Evolutionary conservation across 2,888 invertebrate genomes (phyloP), one percentile per base, ranked within the genome.

Genomic region (Scelioninae gen. 2): DNA sequence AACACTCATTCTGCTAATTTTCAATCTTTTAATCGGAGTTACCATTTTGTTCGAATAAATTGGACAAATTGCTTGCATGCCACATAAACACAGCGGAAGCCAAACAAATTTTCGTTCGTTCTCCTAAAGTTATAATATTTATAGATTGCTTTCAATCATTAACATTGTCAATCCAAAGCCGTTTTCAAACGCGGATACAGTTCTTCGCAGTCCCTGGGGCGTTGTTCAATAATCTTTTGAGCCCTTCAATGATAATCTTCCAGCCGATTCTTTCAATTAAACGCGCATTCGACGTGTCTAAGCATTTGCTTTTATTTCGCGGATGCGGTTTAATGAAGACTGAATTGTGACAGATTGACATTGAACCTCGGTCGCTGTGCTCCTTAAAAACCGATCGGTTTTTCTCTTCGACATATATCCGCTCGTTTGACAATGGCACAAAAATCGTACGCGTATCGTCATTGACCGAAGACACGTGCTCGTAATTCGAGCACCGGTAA

Each of bases 381-480:
- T 67, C 43, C 43, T 45, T 70, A 50, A 15, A 39, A 45, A n/a
- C n/a, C 39, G 45, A 43, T 65, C 35, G 13, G 35, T 65, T 70
- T 48, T 74, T 70, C 57, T 70, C 70, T 45, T 46, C 74, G 65
- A 63, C 31, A 65, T 70, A 74, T 70, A 74, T 71, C 74, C 70
- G 70, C 65, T 65, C 67, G 25, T 61, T 65, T 61, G 45, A 70
- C 74, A 74, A 74, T 70, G 55, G 64, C 41, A 28, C 55, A 65
- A 60, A n/a, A 70, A 74, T 65, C 74, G 65, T 65, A 50, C 22
- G 61, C 43, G 60, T 70, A 61, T 73, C 64, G 64, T 69, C 68
- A 69, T 58, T 69, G 73, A 64, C 68, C 64, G 73, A 60, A 69
- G 78, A 64, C 76, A 71, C 64, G 74, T 65, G 70, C 64, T 65